Base-by-base conservation (phyloP, 2,797 vertebrate species). In the Masticophis lateralis region DNA sequence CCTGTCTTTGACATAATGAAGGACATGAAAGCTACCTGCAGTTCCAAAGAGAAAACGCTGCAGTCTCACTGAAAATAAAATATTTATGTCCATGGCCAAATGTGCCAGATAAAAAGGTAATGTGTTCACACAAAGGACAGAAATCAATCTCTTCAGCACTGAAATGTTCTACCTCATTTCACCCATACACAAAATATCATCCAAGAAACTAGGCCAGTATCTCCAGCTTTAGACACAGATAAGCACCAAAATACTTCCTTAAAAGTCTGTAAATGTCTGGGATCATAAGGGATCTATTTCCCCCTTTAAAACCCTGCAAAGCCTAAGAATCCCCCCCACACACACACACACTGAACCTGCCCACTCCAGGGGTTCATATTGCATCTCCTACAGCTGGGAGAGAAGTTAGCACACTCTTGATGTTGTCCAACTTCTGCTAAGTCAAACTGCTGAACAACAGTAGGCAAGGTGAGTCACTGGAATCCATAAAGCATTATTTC, bases 1-100 rank as follows among this genome's bases (percentile, higher is more conserved):
- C 37, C 37, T 43, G 9, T 53, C 12, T 14, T 86, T 14, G 51
- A 87, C 94, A 86, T 83, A 83, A 74, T 74, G 32, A n/a, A 92
- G 90, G 90, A 32, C 90, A 63, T 0, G 0, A 74, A 92, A 74
- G 86, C 14, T 89, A 56, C 79, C 89, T 20, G 11, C 0, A 0
- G 90, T 86, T 20, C 4, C 5, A 86, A 66, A 92, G 91, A 86
- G 2, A 28, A 92, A 90, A 5, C 0, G 69, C 66, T 0, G 43
- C 27, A 25, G 27, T 53, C 22, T 25, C 94, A 87, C 90, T 86
- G 94, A 87, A 87, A 4, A 2, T 59, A 66, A 92, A 92, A 90
- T 18, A 0, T 0, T 92, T 95, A 93, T 93, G 57, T 47, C 22
- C 89, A 3, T 3, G 0, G 69, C 28, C 43, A 91, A 32, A 95